Percentiles rank a stretch among this genome's conserved stretches.
Evolutionary conservation across 2,888 invertebrate species (phyloP).

Genomic region (Ptilodon capucinus): DNA sequence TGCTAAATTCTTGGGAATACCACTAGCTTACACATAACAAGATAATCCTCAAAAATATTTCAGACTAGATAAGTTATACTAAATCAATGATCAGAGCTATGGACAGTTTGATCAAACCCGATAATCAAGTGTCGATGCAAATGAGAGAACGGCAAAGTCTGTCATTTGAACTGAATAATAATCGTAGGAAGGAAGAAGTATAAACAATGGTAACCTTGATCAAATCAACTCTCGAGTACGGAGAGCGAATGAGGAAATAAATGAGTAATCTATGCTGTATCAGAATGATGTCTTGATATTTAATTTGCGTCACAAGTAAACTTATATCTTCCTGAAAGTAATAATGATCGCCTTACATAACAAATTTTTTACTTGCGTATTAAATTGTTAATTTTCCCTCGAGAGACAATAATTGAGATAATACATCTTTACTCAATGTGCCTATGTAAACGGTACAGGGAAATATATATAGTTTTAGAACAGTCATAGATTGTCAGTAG

Average conservation of each 20-base stretch:
- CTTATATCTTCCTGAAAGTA: background rate
- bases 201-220: conserved; percentile 40
- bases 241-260: conserved; percentile 37
- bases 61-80: no score
- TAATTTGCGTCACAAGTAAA: background rate
- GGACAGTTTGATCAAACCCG: conserved; percentile 1
- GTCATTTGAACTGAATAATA: conserved; percentile 20
- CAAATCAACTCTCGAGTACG: conserved; percentile 19
- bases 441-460: no score
- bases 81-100: background rate
- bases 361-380: no score
- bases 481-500: no score
- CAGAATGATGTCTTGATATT: background rate
- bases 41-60: no score
- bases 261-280: conserved; percentile 3
- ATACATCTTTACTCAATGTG: no score
- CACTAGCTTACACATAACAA: no score
- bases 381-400: no score
- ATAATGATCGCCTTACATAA: no score
- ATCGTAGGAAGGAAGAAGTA: conserved; percentile 39
- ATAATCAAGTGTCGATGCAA: conserved; percentile 21
- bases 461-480: no score
- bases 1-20: no score
- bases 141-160: conserved; percentile 21
- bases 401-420: no score